Conservation (phyloP, 2,888 invertebrate genomes). For the Lasioglossum morio region DNA sequence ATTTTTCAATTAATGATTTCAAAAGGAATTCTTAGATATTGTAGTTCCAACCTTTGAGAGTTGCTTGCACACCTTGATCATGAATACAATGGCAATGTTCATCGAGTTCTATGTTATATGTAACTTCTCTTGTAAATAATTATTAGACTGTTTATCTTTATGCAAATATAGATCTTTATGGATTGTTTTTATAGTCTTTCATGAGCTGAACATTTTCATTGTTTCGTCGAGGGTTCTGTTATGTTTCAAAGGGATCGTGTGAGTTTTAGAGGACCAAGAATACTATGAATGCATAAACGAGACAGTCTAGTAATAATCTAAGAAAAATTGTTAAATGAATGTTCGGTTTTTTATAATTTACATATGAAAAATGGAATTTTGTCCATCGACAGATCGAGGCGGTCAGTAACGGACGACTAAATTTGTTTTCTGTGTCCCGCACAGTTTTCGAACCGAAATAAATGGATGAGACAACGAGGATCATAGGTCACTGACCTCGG, state of each 20-base stretch:
- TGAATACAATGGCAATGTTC: not conserved
- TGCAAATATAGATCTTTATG: not conserved
- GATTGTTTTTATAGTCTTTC: not conserved
- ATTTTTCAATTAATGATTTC: not conserved
- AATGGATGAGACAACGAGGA: slow-evolving; percentile 16
- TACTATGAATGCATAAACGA: not conserved
- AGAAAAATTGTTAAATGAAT: not conserved
- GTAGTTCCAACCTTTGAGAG: not conserved
- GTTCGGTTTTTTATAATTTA: not conserved
- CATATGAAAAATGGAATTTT: slow-evolving; percentile 4
- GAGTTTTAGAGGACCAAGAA: not conserved
- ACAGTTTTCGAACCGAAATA: slow-evolving; percentile 33
- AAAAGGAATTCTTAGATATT: not conserved
- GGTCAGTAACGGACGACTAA: slow-evolving; percentile 28
- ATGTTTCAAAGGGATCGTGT: not conserved
- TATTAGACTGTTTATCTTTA: not conserved
- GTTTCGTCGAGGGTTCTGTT: not conserved
- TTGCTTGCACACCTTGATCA: not conserved
- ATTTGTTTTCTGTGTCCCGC: slow-evolving; percentile 42
- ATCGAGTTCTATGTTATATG: not conserved
- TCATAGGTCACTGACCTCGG: slow-evolving; percentile 21
- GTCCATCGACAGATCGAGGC: not conserved
- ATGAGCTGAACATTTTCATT: not conserved
- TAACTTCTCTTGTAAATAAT: not conserved
- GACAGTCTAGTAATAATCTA: not conserved